Base-by-base conservation (phyloP, 2,888 invertebrate species). In the Neoascia interrupta region DNA sequence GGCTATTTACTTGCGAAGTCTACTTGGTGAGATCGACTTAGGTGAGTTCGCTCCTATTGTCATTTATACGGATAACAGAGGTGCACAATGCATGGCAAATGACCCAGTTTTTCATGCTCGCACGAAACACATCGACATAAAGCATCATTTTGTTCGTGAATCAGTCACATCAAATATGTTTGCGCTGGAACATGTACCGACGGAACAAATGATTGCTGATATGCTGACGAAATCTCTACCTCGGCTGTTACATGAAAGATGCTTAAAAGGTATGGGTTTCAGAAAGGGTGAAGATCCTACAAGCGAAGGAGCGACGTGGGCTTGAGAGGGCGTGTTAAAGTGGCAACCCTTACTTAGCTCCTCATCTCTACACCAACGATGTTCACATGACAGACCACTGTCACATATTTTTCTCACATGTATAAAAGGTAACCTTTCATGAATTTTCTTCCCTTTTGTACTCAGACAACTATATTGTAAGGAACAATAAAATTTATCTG, bases 101-200 rank as follows among this genome's bases (percentile, higher is more conserved):
- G 19, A 51, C 36, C 19, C 51, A 11, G 36, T 34, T 8, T 36
- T 36, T 36, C 34, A 21, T 13, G 19, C 36, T 1, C 19, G 11
- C 11, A 51, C 18, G 8, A 51, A 51, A 11, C 36, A 51, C n/a
- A 19, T 51, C 34, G 51, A 51, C n/a, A 18, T 51, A 36, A 19
- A 19, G 10, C 21, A 31, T 31, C 3, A 31, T 31, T 31, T 31
- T n/a, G 31, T 31, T 5, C 31, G 31, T 5, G 3, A 5, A 8
- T 3, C 31, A n/a, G n/a, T 31, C n/a, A n/a, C 8, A 6, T 3
- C 31, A n/a, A n/a, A n/a, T n/a, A n/a, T 31, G 2, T 4, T 31
- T 31, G n/a, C 31, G 8, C n/a, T 31, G 8, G 10, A 31, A 2
- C 31, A 36, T 36, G 19, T 36, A n/a, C 36, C 36, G 5, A 34